These are phyloP conservation scores for Hypsopygia costalis DNA, from an alignment of 2,888 invertebrate species.

Conservation along the genomic window DNA sequence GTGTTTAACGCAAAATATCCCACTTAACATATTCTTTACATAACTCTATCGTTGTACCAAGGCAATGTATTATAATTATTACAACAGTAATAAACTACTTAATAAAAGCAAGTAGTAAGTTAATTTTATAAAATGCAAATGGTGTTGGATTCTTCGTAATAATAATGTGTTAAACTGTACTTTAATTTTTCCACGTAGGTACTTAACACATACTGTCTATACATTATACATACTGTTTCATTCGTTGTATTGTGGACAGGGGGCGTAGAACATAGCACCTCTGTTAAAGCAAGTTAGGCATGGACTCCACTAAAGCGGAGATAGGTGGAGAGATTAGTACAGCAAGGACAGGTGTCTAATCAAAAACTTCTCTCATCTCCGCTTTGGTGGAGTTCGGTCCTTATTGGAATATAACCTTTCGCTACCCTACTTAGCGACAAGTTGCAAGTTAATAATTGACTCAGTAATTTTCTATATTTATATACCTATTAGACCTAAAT, in stretches of 20 bases:
- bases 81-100: conserved; percentile 7
- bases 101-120: conserved; percentile 5
- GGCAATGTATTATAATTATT: conserved; percentile 14
- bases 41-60: conserved; percentile 17
- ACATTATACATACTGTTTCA: conserved; percentile 15
- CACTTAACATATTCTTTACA: conserved; percentile 8
- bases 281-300: background rate
- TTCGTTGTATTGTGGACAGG: conserved; percentile 30
- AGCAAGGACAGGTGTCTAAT: too few species aligned
- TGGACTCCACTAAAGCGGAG: too few species aligned
- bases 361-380: too few species aligned
- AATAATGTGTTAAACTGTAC: background rate
- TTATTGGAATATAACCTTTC: background rate
- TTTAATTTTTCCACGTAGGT: background rate
- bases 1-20: conserved; percentile 13
- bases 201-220: background rate
- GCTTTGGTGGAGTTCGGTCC: too few species aligned
- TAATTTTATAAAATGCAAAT: conserved; percentile 5
- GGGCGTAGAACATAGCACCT: background rate
- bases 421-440: background rate
- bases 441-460: background rate
- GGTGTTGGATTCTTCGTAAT: background rate
- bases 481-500: conserved; percentile 2
- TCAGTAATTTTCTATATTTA: background rate
- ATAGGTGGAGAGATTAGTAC: too few species aligned